These are phyloP conservation scores for Thumatha senex DNA, from an alignment of 2,888 invertebrate genomes.

Conservation along the genomic window DNA sequence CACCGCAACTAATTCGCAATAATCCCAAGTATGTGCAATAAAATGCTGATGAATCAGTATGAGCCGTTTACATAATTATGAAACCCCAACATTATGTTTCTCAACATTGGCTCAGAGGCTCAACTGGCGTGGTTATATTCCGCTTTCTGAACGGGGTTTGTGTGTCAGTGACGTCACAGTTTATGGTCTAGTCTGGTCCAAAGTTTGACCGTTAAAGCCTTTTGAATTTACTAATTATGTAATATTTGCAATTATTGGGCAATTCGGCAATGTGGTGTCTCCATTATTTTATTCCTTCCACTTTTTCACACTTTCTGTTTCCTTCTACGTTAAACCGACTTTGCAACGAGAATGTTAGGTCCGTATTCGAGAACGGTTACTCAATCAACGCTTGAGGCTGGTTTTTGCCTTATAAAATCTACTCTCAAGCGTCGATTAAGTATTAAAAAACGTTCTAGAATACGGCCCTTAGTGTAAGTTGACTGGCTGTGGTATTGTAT, in stretches of 20 bases:
- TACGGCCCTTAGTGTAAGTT: too few relatives aligned
- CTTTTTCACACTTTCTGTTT: background rate
- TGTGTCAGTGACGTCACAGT: slow-evolving; percentile 36
- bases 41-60: slow-evolving; percentile 16
- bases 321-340: background rate
- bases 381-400: too few relatives aligned
- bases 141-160: slow-evolving; percentile 36
- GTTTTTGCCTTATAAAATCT: too few relatives aligned
- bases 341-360: too few relatives aligned
- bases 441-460: too few relatives aligned
- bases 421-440: too few relatives aligned
- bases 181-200: slow-evolving; percentile 20
- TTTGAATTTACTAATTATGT: slow-evolving; percentile 22
- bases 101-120: slow-evolving; percentile 2
- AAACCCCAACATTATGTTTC: slow-evolving; percentile 26
- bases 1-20: background rate
- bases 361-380: too few relatives aligned
- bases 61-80: slow-evolving; percentile 23
- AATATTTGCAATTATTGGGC: slow-evolving; percentile 18
- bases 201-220: slow-evolving; percentile 6
- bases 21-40: background rate
- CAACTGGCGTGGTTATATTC: slow-evolving; percentile 19
- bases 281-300: slow-evolving; percentile 1
- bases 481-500: too few relatives aligned
- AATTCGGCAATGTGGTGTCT: background rate